These are phyloP conservation scores for Nannoperca obscura DNA, from an alignment of 2,797 vertebrate genomes.

Conservation along the genomic window DNA sequence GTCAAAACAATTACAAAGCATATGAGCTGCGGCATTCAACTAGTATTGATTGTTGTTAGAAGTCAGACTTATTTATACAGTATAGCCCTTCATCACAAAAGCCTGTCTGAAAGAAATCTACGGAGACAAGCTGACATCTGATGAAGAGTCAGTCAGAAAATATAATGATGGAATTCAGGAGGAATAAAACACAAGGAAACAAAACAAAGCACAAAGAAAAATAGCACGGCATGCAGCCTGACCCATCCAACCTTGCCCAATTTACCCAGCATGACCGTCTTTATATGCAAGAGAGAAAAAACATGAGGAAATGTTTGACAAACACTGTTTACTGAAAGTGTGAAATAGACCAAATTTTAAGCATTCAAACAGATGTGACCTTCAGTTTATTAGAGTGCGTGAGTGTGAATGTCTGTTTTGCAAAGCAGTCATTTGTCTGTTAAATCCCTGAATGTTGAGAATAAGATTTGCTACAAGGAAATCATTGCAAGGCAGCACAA, in stretches of 20 bases:
- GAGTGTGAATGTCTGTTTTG: slow-evolving; percentile 28
- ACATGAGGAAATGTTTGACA: slow-evolving; percentile 6
- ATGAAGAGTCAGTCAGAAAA: slow-evolving; percentile 44
- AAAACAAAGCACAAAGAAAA: slow-evolving; percentile 44
- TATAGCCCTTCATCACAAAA: slow-evolving; percentile 36
- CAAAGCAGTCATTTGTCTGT: slow-evolving; percentile 41
- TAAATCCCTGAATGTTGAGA: slow-evolving; percentile 39
- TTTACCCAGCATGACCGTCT: slow-evolving; percentile 31
- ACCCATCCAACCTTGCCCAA: slow-evolving; percentile 26
- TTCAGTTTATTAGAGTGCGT: slow-evolving; percentile 37
- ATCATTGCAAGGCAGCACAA: slow-evolving; percentile 27
- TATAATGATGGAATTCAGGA: slow-evolving; percentile 36
- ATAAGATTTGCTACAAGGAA: slow-evolving; percentile 45
- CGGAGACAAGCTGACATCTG: slow-evolving; percentile 52
- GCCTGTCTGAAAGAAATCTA: slow-evolving; percentile 32
- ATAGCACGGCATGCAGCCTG: slow-evolving; percentile 14
- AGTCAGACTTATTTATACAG: slow-evolving; percentile 56
- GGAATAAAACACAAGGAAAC: slow-evolving; percentile 29
- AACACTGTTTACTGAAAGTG: slow-evolving; percentile 13
- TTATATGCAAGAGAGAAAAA: slow-evolving; percentile 3
- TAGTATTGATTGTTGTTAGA: slow-evolving; percentile 47
- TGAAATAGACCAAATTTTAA: slow-evolving; percentile 28
- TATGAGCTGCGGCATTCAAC: slow-evolving; percentile 7
- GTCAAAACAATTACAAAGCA: slow-evolving; percentile 20
- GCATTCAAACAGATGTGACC: slow-evolving; percentile 40